A percentile compares a stretch with the other conserved stretches of the same genome.
These are phyloP conservation scores for Apamea crenata DNA, from an alignment of 2,888 invertebrate species.

Conservation along the genomic window DNA sequence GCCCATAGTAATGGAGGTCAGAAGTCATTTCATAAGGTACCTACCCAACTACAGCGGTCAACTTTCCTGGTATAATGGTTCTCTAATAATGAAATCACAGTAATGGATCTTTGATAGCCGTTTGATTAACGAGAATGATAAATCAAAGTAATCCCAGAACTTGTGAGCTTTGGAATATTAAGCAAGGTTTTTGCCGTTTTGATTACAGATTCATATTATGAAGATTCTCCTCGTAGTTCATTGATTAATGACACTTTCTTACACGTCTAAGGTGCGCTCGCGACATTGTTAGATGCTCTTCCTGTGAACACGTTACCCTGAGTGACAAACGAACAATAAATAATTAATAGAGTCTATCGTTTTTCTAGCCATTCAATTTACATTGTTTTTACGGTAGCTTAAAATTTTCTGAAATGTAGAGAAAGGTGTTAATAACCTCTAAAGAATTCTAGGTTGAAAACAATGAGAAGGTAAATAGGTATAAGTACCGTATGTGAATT, in stretches of 20 bases:
- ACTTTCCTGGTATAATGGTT: conserved; percentile 78
- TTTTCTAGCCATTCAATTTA: conserved; percentile 16
- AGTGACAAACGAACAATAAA: conserved; percentile 39
- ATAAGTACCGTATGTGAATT: neutral
- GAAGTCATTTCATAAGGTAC: conserved; percentile 65
- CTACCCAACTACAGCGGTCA: conserved; percentile 61
- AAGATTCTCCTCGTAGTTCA: conserved; percentile 67
- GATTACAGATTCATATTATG: conserved; percentile 73
- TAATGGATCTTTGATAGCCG: conserved; percentile 83
- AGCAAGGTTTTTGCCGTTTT: conserved; percentile 76
- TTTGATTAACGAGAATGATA: conserved; percentile 83
- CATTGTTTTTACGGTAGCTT: neutral
- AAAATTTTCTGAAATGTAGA: neutral
- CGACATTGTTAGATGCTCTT: conserved; percentile 47
- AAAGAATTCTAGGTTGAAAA: neutral
- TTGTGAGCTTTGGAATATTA: conserved; percentile 46
- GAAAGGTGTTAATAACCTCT: neutral
- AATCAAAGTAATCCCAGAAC: conserved; percentile 71
- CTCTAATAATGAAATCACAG: conserved; percentile 77
- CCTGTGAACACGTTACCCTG: conserved; percentile 25
- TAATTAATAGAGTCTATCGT: conserved; percentile 2
- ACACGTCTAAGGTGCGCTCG: conserved; percentile 6
- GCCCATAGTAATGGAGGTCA: conserved; percentile 67
- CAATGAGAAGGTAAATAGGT: neutral
- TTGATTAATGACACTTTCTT: conserved; percentile 81